Base-by-base conservation (phyloP, 2,113 vertebrate species). In the Danio rerio region DNA sequence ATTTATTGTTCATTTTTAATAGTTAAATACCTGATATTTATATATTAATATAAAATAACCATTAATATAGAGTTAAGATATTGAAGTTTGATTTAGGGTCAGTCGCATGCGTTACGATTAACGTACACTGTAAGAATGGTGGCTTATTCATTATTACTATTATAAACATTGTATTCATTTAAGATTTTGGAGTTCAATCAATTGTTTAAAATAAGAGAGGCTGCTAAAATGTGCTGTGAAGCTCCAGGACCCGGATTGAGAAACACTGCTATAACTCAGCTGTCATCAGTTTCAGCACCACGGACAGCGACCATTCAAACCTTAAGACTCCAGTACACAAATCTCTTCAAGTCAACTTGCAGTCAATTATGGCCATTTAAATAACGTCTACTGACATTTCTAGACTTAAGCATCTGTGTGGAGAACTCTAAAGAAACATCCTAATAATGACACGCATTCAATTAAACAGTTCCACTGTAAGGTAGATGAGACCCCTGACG, bases 291-390 rank as follows among this genome's bases (percentile, higher is more conserved):
- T 83, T 81, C 85, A 89, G 88, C 69, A 88, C 88, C 85, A 75
- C 43, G 87, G 87, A 90, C 87, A 89, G 85, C 50, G 75, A 61
- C 70, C 11, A 18, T 66, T 52, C 58, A 62, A 63, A 78, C 45
- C 31, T 3, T n/a, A 62, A 59, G 40, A 6, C 21, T 21, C n/a
- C 7, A n/a, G 45, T 3, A 45, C 21, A 65, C 45, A 11, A 12
- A 40, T 18, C 61, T 40, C 76, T 53, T 55, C 9, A 42, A 13
- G 45, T 18, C 59, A 66, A 65, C 49, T 12, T 66, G 47, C 5
- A 4, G 2, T 52, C 16, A 5, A 12, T 42, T 62, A 10, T 31
- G 18, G 40, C 72, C 15, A 13, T 5, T 63, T 7, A 40, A 62
- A 61, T 47, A 0, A 63, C 7, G 31, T 6, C 13, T 62, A 45